A percentile compares a stretch with the other conserved stretches of the same genome.
phyloP scores from a whole-genome alignment of 2,113 vertebrate species.

The Polyodon spathula region DNA sequence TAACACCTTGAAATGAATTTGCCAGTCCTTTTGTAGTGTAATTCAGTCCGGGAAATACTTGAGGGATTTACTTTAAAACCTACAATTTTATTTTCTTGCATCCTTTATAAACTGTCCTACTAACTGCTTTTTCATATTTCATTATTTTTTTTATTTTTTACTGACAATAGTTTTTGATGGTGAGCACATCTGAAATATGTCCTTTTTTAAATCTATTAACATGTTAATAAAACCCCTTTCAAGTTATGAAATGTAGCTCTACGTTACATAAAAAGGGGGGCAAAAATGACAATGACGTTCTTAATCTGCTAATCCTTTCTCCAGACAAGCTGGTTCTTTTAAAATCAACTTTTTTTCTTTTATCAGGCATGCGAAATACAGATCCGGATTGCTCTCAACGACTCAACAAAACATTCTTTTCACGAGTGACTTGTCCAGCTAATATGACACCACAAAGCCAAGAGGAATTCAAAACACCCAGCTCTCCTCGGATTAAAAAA shows the following conservation, averaged over 20 bases:
- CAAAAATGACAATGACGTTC: conserved; percentile 38
- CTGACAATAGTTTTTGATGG: not conserved
- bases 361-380: conserved; percentile 50
- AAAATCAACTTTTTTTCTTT: conserved; percentile 55
- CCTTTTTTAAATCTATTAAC: too few species aligned
- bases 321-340: conserved; percentile 53
- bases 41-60: not conserved
- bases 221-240: not conserved
- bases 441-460: conserved; percentile 49
- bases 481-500: conserved; percentile 50
- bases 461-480: conserved; percentile 50
- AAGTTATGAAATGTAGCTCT: conserved; percentile 50
- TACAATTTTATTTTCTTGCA: not conserved
- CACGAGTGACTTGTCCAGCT: conserved; percentile 47
- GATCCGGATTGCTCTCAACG: conserved; percentile 42
- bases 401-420: conserved; percentile 53
- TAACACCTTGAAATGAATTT: too few species aligned
- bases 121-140: not conserved
- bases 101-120: not conserved
- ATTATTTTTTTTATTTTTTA: too few species aligned
- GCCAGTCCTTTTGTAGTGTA: not conserved
- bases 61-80: not conserved
- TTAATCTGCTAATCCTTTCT: conserved; percentile 57
- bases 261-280: conserved; percentile 50
- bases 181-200: too few species aligned